phyloP scores from a whole-genome alignment of 2,113 vertebrate species.

The Pimephales promelas region DNA sequence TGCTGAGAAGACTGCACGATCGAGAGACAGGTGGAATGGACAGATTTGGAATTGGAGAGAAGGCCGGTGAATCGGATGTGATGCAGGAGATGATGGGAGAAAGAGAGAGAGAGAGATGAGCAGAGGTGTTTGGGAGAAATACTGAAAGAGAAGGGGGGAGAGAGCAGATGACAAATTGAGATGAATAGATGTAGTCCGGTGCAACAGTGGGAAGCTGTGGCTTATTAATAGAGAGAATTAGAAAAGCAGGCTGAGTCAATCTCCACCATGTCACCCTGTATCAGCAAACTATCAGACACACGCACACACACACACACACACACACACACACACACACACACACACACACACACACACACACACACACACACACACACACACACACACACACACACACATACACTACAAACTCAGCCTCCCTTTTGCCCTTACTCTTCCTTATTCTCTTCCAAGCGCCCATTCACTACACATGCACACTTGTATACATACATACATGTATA shows the following conservation, averaged over 20 bases:
- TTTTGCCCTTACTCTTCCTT: constrained; percentile 9
- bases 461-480: neutral
- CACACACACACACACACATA: neutral
- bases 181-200: constrained; percentile 83
- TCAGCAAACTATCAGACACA: constrained; percentile 77
- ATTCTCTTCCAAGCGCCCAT: neutral
- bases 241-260: constrained; percentile 79
- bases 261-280: constrained; percentile 79
- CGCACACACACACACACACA: too few relatives aligned
- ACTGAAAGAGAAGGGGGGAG: constrained; percentile 3
- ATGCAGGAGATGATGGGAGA: constrained; percentile 44
- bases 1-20: constrained; percentile 15
- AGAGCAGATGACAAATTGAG: constrained; percentile 80
- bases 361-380: constrained; percentile 58
- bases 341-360: constrained; percentile 35
- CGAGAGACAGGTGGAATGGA: constrained; percentile 58
- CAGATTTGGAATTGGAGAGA: constrained; percentile 48
- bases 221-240: constrained; percentile 85
- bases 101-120: constrained; percentile 13
- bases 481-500: neutral
- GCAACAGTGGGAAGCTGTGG: constrained; percentile 76
- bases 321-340: too few relatives aligned
- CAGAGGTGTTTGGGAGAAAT: constrained; percentile 15
- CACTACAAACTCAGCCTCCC: neutral
- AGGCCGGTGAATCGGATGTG: constrained; percentile 53